These are phyloP conservation scores for Leucania comma DNA, from an alignment of 2,888 invertebrate genomes.

Conservation along the genomic window DNA sequence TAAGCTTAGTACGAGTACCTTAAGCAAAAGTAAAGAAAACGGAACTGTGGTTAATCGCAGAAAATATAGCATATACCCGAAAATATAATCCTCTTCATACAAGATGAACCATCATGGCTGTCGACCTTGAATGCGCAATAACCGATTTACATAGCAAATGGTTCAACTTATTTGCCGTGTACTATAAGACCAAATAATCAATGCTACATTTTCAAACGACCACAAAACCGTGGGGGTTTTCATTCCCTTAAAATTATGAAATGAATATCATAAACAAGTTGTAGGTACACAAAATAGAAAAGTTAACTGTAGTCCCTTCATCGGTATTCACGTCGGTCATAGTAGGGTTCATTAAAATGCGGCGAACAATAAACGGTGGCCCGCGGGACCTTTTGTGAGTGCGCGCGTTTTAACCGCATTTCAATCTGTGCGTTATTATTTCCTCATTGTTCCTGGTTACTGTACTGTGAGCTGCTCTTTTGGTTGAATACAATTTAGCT, in stretches of 20 bases:
- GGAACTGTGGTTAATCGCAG: too few relatives aligned
- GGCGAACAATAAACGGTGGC: constrained; percentile 84
- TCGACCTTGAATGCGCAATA: too few relatives aligned
- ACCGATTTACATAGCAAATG: too few relatives aligned
- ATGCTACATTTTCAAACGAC: not conserved
- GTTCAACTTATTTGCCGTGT: too few relatives aligned
- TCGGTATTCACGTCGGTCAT: constrained; percentile 84
- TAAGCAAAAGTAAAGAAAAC: too few relatives aligned
- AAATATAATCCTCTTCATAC: too few relatives aligned
- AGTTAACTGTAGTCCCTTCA: constrained; percentile 73
- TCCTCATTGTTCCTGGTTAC: constrained; percentile 75
- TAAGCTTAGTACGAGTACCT: too few relatives aligned
- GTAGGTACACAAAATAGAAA: constrained; percentile 65
- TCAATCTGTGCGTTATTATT: constrained; percentile 85
- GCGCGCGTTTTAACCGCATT: constrained; percentile 83
- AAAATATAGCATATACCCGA: too few relatives aligned
- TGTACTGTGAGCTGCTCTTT: constrained; percentile 58
- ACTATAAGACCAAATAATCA: not conserved
- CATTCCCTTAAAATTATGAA: constrained; percentile 18
- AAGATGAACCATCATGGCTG: too few relatives aligned
- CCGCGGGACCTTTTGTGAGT: constrained; percentile 82
- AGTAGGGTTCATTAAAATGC: constrained; percentile 88
- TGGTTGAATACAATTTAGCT: constrained; percentile 49
- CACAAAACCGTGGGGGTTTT: not conserved
- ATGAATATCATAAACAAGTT: constrained; percentile 70